phyloP scores from a whole-genome alignment of 2,888 invertebrate genomes.

The Malachius bipustulatus region DNA sequence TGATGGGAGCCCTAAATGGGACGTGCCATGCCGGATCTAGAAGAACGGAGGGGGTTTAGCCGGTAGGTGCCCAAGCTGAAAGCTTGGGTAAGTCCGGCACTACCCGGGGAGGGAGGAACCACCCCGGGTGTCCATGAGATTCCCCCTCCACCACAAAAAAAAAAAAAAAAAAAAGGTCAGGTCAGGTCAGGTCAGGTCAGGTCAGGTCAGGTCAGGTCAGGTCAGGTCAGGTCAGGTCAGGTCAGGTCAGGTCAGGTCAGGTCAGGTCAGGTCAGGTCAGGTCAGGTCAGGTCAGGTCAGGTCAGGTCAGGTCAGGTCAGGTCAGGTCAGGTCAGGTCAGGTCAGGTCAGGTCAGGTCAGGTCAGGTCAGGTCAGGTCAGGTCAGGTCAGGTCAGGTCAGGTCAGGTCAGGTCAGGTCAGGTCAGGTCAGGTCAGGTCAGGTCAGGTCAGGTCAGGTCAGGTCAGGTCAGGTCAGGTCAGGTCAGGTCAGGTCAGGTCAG shows the following conservation, averaged over 20 bases:
- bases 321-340: conserved; percentile 3
- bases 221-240: conserved; percentile 3
- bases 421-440: conserved; percentile 3
- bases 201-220: conserved; percentile 3
- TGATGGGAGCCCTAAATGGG: too few relatives aligned
- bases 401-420: conserved; percentile 3
- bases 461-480: conserved; percentile 3
- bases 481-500: conserved; percentile 3
- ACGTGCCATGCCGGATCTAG: too few relatives aligned
- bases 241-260: conserved; percentile 3
- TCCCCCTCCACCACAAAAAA: too few relatives aligned
- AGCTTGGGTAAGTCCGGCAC: too few relatives aligned
- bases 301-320: conserved; percentile 3
- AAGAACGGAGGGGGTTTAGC: too few relatives aligned
- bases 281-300: conserved; percentile 3
- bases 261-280: conserved; percentile 3
- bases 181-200: conserved; percentile 3
- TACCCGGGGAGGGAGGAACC: too few relatives aligned
- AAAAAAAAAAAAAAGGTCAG: too few relatives aligned
- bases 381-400: conserved; percentile 3
- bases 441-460: conserved; percentile 3
- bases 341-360: conserved; percentile 3
- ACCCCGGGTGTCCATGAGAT: too few relatives aligned
- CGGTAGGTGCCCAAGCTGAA: too few relatives aligned
- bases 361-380: conserved; percentile 3